These are phyloP conservation scores for Chrysodeixis includens DNA, from an alignment of 2,888 invertebrate genomes.

Conservation along the genomic window DNA sequence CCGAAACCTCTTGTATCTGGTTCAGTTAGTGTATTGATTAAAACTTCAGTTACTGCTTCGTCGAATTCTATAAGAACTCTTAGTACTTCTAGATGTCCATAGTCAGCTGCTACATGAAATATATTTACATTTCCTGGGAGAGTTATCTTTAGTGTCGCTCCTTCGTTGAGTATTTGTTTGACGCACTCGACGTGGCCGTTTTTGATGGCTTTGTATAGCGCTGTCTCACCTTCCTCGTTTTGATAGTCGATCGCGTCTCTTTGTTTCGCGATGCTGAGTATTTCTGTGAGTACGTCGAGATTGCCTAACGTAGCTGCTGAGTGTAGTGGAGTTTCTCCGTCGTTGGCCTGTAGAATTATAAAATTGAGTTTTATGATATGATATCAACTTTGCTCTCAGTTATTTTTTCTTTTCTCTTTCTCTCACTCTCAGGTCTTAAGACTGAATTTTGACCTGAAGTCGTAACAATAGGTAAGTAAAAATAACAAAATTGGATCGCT, in stretches of 20 bases:
- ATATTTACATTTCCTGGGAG: slow-evolving; percentile 86
- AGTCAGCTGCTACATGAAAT: slow-evolving; percentile 89
- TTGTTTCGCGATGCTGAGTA: slow-evolving; percentile 84
- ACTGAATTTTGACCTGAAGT: too few relatives aligned
- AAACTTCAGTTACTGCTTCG: slow-evolving; percentile 69
- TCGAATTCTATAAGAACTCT: slow-evolving; percentile 84
- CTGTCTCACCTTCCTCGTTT: slow-evolving; percentile 85
- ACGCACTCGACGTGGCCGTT: slow-evolving; percentile 82
- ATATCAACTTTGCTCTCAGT: too few relatives aligned
- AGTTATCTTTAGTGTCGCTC: slow-evolving; percentile 80
- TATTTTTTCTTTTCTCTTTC: too few relatives aligned
- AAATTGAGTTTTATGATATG: not conserved
- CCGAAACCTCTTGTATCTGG: slow-evolving; percentile 82
- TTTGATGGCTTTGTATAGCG: slow-evolving; percentile 83
- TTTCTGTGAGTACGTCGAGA: slow-evolving; percentile 84
- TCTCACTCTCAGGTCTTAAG: too few relatives aligned
- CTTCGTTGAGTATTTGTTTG: slow-evolving; percentile 80
- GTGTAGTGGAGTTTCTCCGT: slow-evolving; percentile 88
- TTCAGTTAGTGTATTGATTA: slow-evolving; percentile 76
- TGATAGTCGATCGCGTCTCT: slow-evolving; percentile 83
- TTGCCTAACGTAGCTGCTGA: slow-evolving; percentile 87
- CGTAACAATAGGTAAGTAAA: too few relatives aligned
- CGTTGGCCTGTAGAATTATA: slow-evolving; percentile 73
- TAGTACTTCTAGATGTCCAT: slow-evolving; percentile 87
- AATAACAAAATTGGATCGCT: too few relatives aligned